Evolutionary conservation across 2,113 vertebrate genomes (phyloP), one percentile per base, ranked within the genome.

Genomic region (Eulemur rufifrons): DNA sequence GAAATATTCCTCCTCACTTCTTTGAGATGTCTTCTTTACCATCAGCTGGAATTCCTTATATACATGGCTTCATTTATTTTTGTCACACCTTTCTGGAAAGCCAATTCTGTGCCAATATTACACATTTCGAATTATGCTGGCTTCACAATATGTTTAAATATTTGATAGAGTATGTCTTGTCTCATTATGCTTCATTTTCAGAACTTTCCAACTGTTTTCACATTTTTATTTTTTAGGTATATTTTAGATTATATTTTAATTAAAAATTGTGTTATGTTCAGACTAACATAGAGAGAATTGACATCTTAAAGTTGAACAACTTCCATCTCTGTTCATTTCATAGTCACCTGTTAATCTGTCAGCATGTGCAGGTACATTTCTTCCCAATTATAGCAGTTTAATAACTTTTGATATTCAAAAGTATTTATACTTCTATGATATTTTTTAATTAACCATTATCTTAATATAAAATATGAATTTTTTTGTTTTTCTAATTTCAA

Each of bases 61-160:
- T 21, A 21, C 3, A 1, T 27, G 3, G 2, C 14, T 63, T 25
- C 52, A 32, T 1, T 56, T 45, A 12, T 21, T 66, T 77, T 50
- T 66, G 25, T 2, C 18, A 63, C 12, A 73, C 34, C 18, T 15
- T 29, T 0, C 0, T 25, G 34, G 3, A 3, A 37, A 77, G 2
- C 6, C 6, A 69, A 39, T 78, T 54, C 23, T 68, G 29, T 21
- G 27, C 1, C 6, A 47, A 34, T 56, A 34, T 34, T 9, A 17
- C 7, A 50, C 25, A 80, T 50, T 85, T 80, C 63, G 42, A 69
- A 52, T 80, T n/a, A 32, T 52, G 4, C 18, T 39, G 5, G 47
- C 27, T 47, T 74, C 10, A 45, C 23, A 50, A 61, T 5, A 39
- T 17, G 3, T n/a, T 85, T 37, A 8, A 74, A 27, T 78, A 45